phyloP scores from a whole-genome alignment of 2,113 vertebrate genomes.

The Craseonycteris thonglongyai region DNA sequence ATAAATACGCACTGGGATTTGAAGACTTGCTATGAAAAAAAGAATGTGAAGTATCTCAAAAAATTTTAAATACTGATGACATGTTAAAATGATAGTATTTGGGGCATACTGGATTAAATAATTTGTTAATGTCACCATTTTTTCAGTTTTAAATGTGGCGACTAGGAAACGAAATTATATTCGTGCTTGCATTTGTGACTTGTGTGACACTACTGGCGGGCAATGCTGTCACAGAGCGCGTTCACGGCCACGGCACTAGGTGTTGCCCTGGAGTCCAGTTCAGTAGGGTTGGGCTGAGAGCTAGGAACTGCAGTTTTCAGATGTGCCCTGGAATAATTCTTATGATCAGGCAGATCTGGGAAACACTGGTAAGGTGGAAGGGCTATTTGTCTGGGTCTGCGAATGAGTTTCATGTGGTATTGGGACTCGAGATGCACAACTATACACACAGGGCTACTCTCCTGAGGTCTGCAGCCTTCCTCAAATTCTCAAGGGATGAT shows the following conservation, averaged over 20 bases:
- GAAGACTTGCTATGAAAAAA: background rate
- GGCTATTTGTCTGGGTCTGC: background rate
- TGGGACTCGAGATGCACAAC: background rate
- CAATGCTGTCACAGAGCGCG: background rate
- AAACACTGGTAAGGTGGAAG: background rate
- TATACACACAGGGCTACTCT: accelerated
- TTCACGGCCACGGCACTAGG: background rate
- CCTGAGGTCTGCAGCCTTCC: no score
- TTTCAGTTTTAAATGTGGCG: background rate
- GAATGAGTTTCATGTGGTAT: background rate
- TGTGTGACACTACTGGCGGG: background rate
- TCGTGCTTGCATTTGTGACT: background rate
- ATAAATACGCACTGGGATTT: background rate
- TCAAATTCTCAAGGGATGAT: background rate
- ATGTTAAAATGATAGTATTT: background rate
- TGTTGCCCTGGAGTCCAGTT: background rate
- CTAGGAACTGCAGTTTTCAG: background rate
- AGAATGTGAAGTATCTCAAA: background rate
- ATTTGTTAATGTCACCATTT: background rate
- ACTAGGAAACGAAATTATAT: background rate
- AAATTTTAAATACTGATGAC: background rate
- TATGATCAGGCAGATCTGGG: background rate
- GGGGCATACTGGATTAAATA: background rate
- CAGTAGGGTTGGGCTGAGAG: background rate
- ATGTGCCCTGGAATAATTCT: background rate